Conservation (phyloP, 2,797 vertebrate species). For the Sebastolobus alascanus region DNA sequence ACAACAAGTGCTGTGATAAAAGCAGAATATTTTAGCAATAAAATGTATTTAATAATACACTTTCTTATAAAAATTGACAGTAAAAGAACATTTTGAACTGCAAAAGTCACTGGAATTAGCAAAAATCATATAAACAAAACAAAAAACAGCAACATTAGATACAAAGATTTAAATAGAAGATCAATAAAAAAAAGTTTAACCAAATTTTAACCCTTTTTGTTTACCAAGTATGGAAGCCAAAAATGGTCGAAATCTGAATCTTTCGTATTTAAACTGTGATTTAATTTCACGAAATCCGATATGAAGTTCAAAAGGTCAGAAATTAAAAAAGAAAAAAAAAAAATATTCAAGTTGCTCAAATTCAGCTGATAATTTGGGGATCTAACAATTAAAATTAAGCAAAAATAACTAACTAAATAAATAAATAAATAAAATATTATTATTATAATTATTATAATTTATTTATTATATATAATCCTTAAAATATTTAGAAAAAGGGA, state of each 20-base stretch:
- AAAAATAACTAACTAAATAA: too few relatives aligned
- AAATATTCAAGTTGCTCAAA: too few relatives aligned
- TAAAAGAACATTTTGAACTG: background rate
- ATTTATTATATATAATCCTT: too few relatives aligned
- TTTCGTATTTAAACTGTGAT: background rate
- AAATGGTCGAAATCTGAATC: background rate
- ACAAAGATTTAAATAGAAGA: background rate
- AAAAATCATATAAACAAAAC: background rate
- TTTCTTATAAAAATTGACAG: background rate
- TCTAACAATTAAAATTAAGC: too few relatives aligned
- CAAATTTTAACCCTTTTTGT: background rate
- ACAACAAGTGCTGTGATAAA: background rate
- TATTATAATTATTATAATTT: too few relatives aligned
- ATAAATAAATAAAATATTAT: too few relatives aligned
- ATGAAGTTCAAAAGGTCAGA: too few relatives aligned
- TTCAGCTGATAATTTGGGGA: too few relatives aligned
- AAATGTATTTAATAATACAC: background rate
- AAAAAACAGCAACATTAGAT: background rate
- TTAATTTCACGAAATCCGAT: too few relatives aligned
- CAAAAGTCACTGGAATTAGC: background rate
- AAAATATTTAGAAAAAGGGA: too few relatives aligned
- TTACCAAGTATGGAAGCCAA: background rate
- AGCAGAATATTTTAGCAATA: background rate
- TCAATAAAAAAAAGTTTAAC: background rate
- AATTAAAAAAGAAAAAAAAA: too few relatives aligned